Percentiles rank a stretch among this genome's conserved stretches.
Evolutionary conservation across 2,888 invertebrate species (phyloP).

Genomic region (Xylota segnis): DNA sequence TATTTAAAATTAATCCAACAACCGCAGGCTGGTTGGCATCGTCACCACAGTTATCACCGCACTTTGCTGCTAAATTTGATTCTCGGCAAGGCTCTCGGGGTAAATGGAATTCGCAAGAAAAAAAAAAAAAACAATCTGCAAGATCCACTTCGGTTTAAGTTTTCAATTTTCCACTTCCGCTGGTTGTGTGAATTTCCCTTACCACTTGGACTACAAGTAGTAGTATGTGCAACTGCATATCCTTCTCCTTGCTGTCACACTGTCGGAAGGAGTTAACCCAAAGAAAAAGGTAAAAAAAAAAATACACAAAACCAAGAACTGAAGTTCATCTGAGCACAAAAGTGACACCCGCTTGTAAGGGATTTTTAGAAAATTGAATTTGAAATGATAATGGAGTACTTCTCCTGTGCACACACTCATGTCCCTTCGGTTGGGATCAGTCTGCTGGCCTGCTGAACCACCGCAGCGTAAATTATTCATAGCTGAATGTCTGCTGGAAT

Average conservation of each 20-base stretch:
- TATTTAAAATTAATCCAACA: conserved; percentile 45
- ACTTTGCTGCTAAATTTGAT: conserved; percentile 14
- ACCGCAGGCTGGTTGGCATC: not conserved
- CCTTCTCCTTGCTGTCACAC: not conserved
- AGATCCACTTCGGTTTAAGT: conserved; percentile 44
- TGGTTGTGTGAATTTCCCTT: conserved; percentile 18
- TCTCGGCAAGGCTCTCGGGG: conserved; percentile 15
- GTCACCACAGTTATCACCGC: conserved; percentile 12
- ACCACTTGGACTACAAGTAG: too few relatives aligned
- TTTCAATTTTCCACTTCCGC: conserved; percentile 68
- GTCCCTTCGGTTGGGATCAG: not conserved
- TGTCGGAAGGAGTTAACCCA: conserved; percentile 10
- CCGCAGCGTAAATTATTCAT: conserved; percentile 30
- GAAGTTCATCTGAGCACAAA: conserved; percentile 1
- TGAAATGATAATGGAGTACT: conserved; percentile 33
- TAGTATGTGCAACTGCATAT: conserved; percentile 24
- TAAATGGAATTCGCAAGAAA: conserved; percentile 18
- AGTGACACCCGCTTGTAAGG: conserved; percentile 2
- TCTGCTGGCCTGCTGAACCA: conserved; percentile 2
- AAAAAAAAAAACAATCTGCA: not conserved
- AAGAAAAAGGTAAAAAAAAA: not conserved
- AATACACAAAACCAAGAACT: not conserved
- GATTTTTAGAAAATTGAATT: conserved; percentile 21
- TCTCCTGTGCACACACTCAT: not conserved
- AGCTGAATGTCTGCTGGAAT: conserved; percentile 16